Evolutionary conservation across 2,888 invertebrate genomes (phyloP).

Genomic region (Diplolepis rosae): DNA sequence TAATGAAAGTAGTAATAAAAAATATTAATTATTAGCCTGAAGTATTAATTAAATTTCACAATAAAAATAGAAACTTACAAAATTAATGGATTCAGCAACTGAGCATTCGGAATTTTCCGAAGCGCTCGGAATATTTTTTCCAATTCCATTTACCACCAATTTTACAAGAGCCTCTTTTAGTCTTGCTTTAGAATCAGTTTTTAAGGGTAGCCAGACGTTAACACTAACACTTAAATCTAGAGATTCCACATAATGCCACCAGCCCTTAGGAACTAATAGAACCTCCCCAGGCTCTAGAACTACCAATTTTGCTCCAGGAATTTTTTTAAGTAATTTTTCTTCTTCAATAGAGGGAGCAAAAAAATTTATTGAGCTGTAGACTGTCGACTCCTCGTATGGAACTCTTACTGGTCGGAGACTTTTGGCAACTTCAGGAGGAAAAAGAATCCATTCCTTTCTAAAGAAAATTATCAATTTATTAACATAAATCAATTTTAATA

Average conservation of each 20-base stretch:
- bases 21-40: conserved; percentile 18
- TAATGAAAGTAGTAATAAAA: conserved; percentile 42
- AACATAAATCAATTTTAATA: too few relatives aligned
- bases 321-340: conserved; percentile 71
- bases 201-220: conserved; percentile 88
- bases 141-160: conserved; percentile 61
- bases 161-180: conserved; percentile 68
- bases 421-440: conserved; percentile 84
- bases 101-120: conserved; percentile 48
- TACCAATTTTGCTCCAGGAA: conserved; percentile 76
- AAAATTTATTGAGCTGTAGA: conserved; percentile 90
- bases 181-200: conserved; percentile 70
- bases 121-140: conserved; percentile 50
- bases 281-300: conserved; percentile 89
- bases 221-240: conserved; percentile 76
- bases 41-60: conserved; percentile 17
- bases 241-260: conserved; percentile 98
- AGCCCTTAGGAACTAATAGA: conserved; percentile 90
- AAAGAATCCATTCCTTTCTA: conserved; percentile 94
- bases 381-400: conserved; percentile 97
- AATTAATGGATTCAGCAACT: conserved; percentile 52
- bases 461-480: too few relatives aligned
- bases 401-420: conserved; percentile 85
- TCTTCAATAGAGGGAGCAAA: conserved; percentile 78
- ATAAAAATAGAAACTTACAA: conserved; percentile 54